A percentile compares a stretch with the other conserved stretches of the same genome.
Evolutionary conservation across 2,888 invertebrate species (phyloP).

Genomic region (Cremastinae sp.): DNA sequence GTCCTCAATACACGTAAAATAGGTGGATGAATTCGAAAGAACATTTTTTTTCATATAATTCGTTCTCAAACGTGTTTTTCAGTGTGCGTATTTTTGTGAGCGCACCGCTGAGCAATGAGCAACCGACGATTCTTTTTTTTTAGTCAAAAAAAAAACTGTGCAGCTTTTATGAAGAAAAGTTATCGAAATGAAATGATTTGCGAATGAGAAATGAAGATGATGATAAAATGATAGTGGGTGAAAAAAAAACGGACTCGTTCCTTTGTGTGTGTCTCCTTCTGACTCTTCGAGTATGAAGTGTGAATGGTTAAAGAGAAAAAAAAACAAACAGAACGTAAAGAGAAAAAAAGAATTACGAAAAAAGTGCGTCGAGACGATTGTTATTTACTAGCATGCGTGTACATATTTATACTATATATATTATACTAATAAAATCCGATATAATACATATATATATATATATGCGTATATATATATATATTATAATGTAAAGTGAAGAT

Average conservation of each 20-base stretch:
- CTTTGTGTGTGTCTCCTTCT: slow-evolving; percentile 58
- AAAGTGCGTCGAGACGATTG: slow-evolving; percentile 74
- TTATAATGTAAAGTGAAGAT: slow-evolving; percentile 72
- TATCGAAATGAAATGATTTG: slow-evolving; percentile 64
- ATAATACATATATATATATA: slow-evolving; percentile 72
- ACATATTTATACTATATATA: slow-evolving; percentile 78
- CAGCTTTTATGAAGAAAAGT: slow-evolving; percentile 52
- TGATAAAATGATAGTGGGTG: slow-evolving; percentile 61
- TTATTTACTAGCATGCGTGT: slow-evolving; percentile 77
- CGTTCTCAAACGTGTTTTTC: slow-evolving; percentile 16
- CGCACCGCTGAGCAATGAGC: slow-evolving; percentile 53
- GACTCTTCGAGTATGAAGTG: slow-evolving; percentile 56
- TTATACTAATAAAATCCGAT: slow-evolving; percentile 72
- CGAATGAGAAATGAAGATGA: slow-evolving; percentile 66
- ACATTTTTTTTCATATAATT: background rate
- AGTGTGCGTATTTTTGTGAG: slow-evolving; percentile 36
- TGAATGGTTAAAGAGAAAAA: slow-evolving; percentile 51
- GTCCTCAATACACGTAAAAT: slow-evolving; percentile 13
- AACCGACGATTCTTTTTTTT: slow-evolving; percentile 47
- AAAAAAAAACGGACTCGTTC: slow-evolving; percentile 62
- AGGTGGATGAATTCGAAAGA: slow-evolving; percentile 26
- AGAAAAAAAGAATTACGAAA: slow-evolving; percentile 43
- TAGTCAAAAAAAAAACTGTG: slow-evolving; percentile 34
- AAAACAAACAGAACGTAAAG: slow-evolving; percentile 53
- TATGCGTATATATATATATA: slow-evolving; percentile 70